A percentile compares a stretch with the other conserved stretches of the same genome.
These are phyloP conservation scores for Drosophila melanica DNA, from an alignment of 1,140 invertebrate species.

Conservation along the genomic window DNA sequence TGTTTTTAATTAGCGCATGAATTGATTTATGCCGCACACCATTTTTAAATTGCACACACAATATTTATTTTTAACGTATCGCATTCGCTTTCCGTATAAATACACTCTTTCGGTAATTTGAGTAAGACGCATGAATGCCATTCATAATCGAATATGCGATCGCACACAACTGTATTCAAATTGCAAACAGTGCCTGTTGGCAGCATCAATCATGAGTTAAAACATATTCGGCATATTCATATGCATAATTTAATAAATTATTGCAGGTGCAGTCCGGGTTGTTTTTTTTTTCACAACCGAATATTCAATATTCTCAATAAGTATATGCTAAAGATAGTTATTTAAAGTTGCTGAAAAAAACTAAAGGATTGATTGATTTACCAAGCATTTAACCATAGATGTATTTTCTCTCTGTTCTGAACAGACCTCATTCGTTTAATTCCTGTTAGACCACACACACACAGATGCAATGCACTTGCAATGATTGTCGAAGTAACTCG, in stretches of 20 bases:
- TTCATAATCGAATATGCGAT: slow-evolving; percentile 25
- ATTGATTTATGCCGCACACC: slow-evolving; percentile 72
- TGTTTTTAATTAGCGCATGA: slow-evolving; percentile 68
- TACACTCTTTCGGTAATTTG: slow-evolving; percentile 42
- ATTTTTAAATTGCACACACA: slow-evolving; percentile 56
- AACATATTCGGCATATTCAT: slow-evolving; percentile 12
- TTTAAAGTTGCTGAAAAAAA: too few species aligned
- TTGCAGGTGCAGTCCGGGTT: neutral
- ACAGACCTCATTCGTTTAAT: too few species aligned
- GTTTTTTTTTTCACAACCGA: too few species aligned
- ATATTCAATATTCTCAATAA: too few species aligned
- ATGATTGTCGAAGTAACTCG: slow-evolving; percentile 13
- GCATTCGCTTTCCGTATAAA: slow-evolving; percentile 16
- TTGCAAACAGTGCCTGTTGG: slow-evolving; percentile 9
- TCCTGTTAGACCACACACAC: slow-evolving; percentile 2
- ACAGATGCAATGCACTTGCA: neutral
- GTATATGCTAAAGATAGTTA: too few species aligned
- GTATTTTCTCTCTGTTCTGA: too few species aligned
- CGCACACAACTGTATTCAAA: neutral
- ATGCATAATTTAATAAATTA: slow-evolving; percentile 13
- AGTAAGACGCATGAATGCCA: slow-evolving; percentile 36
- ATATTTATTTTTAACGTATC: slow-evolving; percentile 54
- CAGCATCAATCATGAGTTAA: slow-evolving; percentile 25
- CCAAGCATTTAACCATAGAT: too few species aligned
- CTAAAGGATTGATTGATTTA: too few species aligned